A percentile compares a stretch with the other conserved stretches of the same genome.
These are phyloP conservation scores for Perodicticus potto DNA, from an alignment of 2,797 vertebrate species.

Conservation along the genomic window DNA sequence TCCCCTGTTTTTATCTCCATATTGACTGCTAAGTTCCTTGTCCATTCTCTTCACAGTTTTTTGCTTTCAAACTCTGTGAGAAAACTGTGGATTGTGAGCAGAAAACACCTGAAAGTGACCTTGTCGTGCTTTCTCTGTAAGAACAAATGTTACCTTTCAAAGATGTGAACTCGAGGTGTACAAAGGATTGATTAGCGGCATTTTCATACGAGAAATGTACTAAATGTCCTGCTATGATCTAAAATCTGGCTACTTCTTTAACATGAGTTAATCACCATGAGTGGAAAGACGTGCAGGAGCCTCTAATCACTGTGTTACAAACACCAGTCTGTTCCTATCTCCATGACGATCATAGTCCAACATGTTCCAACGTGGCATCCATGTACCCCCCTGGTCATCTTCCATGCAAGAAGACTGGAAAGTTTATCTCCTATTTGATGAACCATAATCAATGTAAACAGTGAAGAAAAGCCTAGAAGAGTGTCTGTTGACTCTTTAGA, in stretches of 20 bases:
- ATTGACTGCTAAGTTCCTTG: neutral
- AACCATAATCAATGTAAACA: slow-evolving; percentile 1
- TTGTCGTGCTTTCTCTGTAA: neutral
- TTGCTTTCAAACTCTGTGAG: neutral
- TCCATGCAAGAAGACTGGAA: neutral
- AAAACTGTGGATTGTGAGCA: neutral
- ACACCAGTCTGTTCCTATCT: neutral
- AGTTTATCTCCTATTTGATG: neutral
- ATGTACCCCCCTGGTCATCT: neutral
- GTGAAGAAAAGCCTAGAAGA: neutral
- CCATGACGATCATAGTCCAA: fast-evolving
- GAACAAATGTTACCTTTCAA: neutral
- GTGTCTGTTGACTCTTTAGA: slow-evolving; percentile 65
- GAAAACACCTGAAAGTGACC: neutral
- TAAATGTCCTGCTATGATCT: neutral
- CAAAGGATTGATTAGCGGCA: neutral
- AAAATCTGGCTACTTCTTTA: slow-evolving; percentile 4
- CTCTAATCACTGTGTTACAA: neutral
- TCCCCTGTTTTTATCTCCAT: neutral
- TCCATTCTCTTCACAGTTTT: neutral
- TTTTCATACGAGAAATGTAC: neutral
- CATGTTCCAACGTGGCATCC: neutral
- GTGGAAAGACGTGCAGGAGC: neutral
- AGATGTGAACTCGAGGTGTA: neutral
- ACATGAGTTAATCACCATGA: neutral